phyloP scores from a whole-genome alignment of 2,113 vertebrate genomes.

The Sphaerodactylus townsendi region DNA sequence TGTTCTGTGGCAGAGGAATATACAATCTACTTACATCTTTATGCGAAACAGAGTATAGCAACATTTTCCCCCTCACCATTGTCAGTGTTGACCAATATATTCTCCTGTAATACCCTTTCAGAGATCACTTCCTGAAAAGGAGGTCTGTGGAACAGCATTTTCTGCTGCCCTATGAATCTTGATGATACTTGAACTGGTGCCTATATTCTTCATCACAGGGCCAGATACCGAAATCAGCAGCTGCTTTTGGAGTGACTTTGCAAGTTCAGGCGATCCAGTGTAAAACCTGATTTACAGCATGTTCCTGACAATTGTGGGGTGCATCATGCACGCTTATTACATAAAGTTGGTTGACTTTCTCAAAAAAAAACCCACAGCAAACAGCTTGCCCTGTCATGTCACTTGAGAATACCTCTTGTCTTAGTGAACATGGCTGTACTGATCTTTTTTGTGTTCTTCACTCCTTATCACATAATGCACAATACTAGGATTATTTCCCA shows the following conservation, averaged over 20 bases:
- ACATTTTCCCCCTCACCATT: conserved; percentile 88
- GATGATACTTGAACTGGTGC: conserved; percentile 80
- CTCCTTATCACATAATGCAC: conserved; percentile 86
- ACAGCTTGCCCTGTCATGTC: conserved; percentile 29
- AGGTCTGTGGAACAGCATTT: conserved; percentile 58
- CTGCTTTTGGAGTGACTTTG: conserved; percentile 76
- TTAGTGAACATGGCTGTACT: conserved; percentile 67
- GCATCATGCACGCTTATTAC: conserved; percentile 80
- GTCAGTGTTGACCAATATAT: conserved; percentile 85
- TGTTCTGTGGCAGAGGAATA: too few species aligned
- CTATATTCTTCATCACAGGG: conserved; percentile 74
- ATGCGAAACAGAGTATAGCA: too few species aligned
- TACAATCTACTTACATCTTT: too few species aligned
- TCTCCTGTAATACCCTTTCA: conserved; percentile 77
- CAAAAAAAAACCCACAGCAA: conserved; percentile 62
- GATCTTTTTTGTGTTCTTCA: conserved; percentile 83
- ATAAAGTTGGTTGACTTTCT: conserved; percentile 78
- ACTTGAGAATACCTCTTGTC: conserved; percentile 72
- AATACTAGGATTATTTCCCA: conserved; percentile 74
- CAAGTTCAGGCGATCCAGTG: conserved; percentile 61
- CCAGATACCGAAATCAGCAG: accelerated
- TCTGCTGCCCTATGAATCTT: conserved; percentile 74
- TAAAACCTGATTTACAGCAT: conserved; percentile 77
- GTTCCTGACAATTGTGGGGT: conserved; percentile 78
- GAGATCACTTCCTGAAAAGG: conserved; percentile 77